Evolutionary conservation across 2,797 vertebrate species (phyloP).

Genomic region (Pteronotus mesoamericanus): DNA sequence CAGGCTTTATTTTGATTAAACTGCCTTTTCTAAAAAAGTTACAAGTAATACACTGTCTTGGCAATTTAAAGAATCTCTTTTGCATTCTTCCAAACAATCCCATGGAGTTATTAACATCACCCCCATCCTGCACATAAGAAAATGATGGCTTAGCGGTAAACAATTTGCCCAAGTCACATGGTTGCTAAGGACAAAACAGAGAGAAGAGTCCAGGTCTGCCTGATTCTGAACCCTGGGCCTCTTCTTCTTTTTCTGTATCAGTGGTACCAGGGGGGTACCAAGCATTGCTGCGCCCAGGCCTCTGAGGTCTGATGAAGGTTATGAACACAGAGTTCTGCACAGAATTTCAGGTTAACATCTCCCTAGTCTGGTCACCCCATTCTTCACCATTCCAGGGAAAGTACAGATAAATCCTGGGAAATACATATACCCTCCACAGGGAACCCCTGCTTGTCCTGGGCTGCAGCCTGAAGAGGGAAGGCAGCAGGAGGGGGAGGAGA

Average conservation of each 20-base stretch:
- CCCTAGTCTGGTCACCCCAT: too few relatives aligned
- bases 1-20: background rate
- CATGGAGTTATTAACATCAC: rapidly evolving
- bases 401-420: background rate
- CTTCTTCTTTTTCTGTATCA: background rate
- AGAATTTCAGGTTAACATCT: background rate
- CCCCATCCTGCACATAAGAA: background rate
- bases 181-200: background rate
- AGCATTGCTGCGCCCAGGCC: background rate
- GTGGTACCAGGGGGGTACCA: too few relatives aligned
- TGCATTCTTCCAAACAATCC: background rate
- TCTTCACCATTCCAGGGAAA: background rate
- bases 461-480: background rate
- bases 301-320: background rate
- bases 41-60: background rate
- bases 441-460: background rate
- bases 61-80: background rate
- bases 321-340: rapidly evolving
- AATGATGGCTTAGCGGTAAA: background rate
- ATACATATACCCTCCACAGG: rapidly evolving
- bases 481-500: background rate
- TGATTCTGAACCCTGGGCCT: background rate
- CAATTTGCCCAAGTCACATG: background rate
- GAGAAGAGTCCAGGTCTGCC: background rate
- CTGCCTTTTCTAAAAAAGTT: too few relatives aligned